Conservation (phyloP, 2,888 invertebrate species). For the Pyrochroa serraticornis region DNA sequence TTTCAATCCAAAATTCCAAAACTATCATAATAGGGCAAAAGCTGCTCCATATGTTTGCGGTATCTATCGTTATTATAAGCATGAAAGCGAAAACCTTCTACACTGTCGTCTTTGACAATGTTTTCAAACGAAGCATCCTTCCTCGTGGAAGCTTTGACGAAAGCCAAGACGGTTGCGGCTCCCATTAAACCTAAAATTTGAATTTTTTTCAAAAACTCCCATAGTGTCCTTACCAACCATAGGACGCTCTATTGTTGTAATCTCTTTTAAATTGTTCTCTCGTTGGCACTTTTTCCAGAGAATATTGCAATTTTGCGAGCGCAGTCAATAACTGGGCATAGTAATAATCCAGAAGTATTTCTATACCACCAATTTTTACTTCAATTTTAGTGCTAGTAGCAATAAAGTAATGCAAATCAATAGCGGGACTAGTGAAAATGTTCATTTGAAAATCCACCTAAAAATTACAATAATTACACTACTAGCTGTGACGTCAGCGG, state of each 20-base stretch:
- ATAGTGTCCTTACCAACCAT: slow-evolving; percentile 39
- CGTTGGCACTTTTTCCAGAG: slow-evolving; percentile 47
- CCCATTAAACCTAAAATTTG: slow-evolving; percentile 44
- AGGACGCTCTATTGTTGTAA: slow-evolving; percentile 47
- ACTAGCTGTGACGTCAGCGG: background rate
- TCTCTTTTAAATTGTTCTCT: slow-evolving; percentile 47
- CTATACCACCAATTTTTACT: slow-evolving; percentile 45
- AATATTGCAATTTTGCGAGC: slow-evolving; percentile 45
- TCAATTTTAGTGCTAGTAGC: slow-evolving; percentile 54
- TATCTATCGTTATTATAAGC: slow-evolving; percentile 50
- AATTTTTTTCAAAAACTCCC: background rate
- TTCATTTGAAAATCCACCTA: slow-evolving; percentile 61
- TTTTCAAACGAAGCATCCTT: slow-evolving; percentile 50
- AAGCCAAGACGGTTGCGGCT: slow-evolving; percentile 48
- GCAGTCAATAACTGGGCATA: slow-evolving; percentile 45
- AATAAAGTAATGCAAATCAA: slow-evolving; percentile 59
- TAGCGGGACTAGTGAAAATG: slow-evolving; percentile 55
- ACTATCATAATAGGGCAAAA: slow-evolving; percentile 50
- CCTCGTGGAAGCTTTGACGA: slow-evolving; percentile 47
- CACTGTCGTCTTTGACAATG: slow-evolving; percentile 43
- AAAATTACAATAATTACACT: slow-evolving; percentile 33
- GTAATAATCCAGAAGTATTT: slow-evolving; percentile 48
- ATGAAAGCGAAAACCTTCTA: slow-evolving; percentile 47
- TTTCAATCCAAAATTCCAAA: slow-evolving; percentile 44
- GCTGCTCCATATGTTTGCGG: slow-evolving; percentile 44